These are phyloP conservation scores for Dascillus cervinus DNA, from an alignment of 2,888 invertebrate species.

Conservation along the genomic window DNA sequence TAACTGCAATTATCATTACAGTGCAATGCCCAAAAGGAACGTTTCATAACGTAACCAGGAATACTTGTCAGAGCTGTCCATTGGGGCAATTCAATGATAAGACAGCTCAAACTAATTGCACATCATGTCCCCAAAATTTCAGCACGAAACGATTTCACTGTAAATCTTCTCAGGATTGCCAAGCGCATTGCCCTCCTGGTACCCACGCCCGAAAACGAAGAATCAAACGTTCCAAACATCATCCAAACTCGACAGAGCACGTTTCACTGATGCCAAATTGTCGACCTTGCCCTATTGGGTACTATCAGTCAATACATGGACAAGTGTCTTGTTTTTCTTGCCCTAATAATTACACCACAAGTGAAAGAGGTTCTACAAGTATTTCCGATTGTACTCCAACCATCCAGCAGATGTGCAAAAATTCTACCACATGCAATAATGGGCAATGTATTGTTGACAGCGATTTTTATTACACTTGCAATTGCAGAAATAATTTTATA, in stretches of 20 bases:
- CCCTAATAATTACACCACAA: slow-evolving; percentile 47
- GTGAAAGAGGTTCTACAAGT: slow-evolving; percentile 35
- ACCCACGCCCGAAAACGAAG: slow-evolving; percentile 38
- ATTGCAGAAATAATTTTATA: slow-evolving; percentile 44
- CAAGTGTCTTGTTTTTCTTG: slow-evolving; percentile 50
- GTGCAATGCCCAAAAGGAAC: slow-evolving; percentile 60
- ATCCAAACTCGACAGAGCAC: slow-evolving; percentile 27
- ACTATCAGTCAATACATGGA: slow-evolving; percentile 53
- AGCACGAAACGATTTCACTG: slow-evolving; percentile 49
- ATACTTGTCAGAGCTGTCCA: slow-evolving; percentile 52
- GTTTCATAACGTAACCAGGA: slow-evolving; percentile 48
- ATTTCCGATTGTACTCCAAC: slow-evolving; percentile 44
- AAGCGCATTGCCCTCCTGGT: slow-evolving; percentile 52
- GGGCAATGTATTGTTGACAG: slow-evolving; percentile 36
- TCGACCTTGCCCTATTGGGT: slow-evolving; percentile 50
- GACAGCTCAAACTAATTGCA: slow-evolving; percentile 48
- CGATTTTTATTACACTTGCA: slow-evolving; percentile 41
- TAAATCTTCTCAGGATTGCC: slow-evolving; percentile 46
- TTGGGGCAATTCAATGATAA: slow-evolving; percentile 53
- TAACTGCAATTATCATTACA: slow-evolving; percentile 21
- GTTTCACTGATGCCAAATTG: slow-evolving; percentile 50
- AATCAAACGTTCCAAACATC: slow-evolving; percentile 26
- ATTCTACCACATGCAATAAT: slow-evolving; percentile 44
- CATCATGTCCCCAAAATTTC: slow-evolving; percentile 49
- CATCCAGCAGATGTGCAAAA: slow-evolving; percentile 44